Base-by-base conservation (phyloP, 1,140 invertebrate species). In the Colletes latitarsis region DNA sequence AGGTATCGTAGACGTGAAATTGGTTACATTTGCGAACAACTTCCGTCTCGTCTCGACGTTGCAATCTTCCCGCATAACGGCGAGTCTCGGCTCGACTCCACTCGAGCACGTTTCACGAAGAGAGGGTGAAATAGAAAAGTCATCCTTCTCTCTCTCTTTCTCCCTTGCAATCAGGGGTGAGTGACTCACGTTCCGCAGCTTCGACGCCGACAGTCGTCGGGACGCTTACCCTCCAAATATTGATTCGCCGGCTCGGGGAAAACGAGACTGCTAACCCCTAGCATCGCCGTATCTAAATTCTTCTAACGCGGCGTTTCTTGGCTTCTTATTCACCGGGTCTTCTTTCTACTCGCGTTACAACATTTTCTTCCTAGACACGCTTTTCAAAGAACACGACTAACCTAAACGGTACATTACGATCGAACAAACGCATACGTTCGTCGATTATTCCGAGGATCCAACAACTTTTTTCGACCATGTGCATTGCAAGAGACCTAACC, bases 141-240 rank as follows among this genome's bases (percentile, higher is more conserved):
- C 77, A 83, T 82, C 75, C 67, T 79, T 70, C 77, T 85, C 73
- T 88, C 69, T 58, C 69, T 86, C 69, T 41, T 62, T 82, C 68
- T 81, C 68, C 66, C 82, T 83, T 76, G 39, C 78, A 81, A 58
- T 66, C 63, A 86, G 89, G 91, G 92, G 91, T 91, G 91, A 92
- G 91, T 92, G 92, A 92, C 92, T 93, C 92, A 93, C 91, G 90
- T 91, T 90, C 90, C 88, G 89, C 69, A 85, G 85, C 85, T 90
- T 89, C 89, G 89, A 89, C 88, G 88, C 88, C 76, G 88, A 86
- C 86, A 88, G 89, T 90, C 89, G 89, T 89, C 89, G 87, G 83
- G 89, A 83, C 91, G 89, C 87, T 89, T 88, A 88, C 89, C 90
- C 88, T 90, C 90, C 85, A 85, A 92, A 90, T 93, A 93, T 93